phyloP scores from a whole-genome alignment of 2,888 invertebrate genomes.

The Pammene aurita region DNA sequence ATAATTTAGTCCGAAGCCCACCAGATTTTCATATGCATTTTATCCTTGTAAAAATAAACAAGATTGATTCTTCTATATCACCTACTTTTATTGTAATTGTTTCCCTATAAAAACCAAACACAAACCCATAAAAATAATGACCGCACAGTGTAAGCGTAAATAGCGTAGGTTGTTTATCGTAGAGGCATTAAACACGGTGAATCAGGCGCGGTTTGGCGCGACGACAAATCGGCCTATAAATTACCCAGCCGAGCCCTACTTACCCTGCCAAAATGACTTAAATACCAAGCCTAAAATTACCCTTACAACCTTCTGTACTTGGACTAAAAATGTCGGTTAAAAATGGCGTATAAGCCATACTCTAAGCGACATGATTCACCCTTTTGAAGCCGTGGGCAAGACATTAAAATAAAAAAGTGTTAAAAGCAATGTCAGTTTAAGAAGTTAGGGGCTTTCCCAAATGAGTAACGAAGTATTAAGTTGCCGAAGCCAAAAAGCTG shows the following conservation, averaged over 20 bases:
- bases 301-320: neutral
- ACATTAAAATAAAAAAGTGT: constrained; percentile 11
- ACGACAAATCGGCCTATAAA: constrained; percentile 42
- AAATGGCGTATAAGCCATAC: neutral
- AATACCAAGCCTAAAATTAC: constrained; percentile 4
- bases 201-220: constrained; percentile 41
- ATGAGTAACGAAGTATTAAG: constrained; percentile 11
- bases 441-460: constrained; percentile 5
- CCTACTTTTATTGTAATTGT: constrained; percentile 10
- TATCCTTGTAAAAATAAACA: neutral
- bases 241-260: constrained; percentile 28
- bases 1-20: no score
- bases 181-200: constrained; percentile 39
- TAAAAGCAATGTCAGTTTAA: constrained; percentile 4
- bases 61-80: neutral
- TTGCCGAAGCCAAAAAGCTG: constrained; percentile 34
- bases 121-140: constrained; percentile 41
- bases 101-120: constrained; percentile 23
- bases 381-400: neutral
- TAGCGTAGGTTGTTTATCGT: constrained; percentile 41
- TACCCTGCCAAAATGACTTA: constrained; percentile 14
- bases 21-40: neutral
- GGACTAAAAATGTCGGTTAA: neutral
- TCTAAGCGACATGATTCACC: neutral
- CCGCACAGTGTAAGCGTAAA: constrained; percentile 40